Percentiles rank a stretch among this genome's conserved stretches.
Conservation (phyloP, 2,888 invertebrate species). For the Coleophora flavipennella region DNA sequence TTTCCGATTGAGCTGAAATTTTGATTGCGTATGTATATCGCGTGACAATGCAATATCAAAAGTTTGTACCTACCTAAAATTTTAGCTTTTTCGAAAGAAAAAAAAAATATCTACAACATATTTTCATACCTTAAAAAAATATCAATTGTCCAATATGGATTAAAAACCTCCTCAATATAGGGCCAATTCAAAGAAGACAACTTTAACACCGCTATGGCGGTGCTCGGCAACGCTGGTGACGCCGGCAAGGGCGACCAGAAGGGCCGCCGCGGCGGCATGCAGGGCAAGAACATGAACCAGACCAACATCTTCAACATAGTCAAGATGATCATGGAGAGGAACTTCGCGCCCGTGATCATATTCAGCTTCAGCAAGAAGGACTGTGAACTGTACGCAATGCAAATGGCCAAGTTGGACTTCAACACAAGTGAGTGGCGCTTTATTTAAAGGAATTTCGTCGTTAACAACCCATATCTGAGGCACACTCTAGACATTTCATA, state of each 20-base stretch:
- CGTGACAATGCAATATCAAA: no score
- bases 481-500: no score
- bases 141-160: no score
- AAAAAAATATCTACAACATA: no score
- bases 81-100: no score
- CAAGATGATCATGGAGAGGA: conserved; percentile 98
- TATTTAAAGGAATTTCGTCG: no score
- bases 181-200: conserved; percentile 98
- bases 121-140: no score
- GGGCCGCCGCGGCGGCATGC: conserved; percentile 82
- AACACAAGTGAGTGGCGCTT: conserved; percentile 78
- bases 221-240: conserved; percentile 86
- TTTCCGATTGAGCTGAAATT: no score
- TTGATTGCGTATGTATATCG: no score
- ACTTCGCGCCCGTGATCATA: conserved; percentile 97
- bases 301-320: conserved; percentile 97
- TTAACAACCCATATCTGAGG: no score
- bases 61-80: no score
- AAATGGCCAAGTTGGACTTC: conserved; percentile 97
- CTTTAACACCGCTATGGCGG: conserved; percentile 97
- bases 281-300: conserved; percentile 66
- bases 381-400: conserved; percentile 96
- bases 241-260: conserved; percentile 86
- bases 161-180: conserved; percentile 37
- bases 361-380: conserved; percentile 99